phyloP scores from a whole-genome alignment of 2,888 invertebrate genomes.

The Unio pictorum region DNA sequence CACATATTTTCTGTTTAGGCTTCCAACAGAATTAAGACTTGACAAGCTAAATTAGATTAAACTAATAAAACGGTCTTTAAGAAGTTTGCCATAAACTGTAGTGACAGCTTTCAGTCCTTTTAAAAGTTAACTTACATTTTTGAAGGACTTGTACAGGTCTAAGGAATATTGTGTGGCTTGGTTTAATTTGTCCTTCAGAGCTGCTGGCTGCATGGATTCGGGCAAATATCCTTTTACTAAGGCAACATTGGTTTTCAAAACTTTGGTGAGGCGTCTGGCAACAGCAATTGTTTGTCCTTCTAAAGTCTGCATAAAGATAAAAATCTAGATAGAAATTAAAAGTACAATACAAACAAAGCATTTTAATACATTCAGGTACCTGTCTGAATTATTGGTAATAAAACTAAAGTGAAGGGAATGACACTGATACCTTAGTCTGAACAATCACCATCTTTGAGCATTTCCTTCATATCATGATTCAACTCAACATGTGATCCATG shows the following conservation, averaged over 20 bases:
- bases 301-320: constrained; percentile 37
- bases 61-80: not conserved
- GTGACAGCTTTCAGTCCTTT: not conserved
- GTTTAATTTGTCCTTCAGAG: constrained; percentile 38
- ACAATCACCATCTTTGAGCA: too few relatives aligned
- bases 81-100: not conserved
- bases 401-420: too few relatives aligned
- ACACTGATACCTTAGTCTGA: too few relatives aligned
- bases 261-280: constrained; percentile 53
- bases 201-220: constrained; percentile 36
- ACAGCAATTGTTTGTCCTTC: constrained; percentile 55
- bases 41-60: too few relatives aligned
- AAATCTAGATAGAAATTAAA: too few relatives aligned
- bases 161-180: constrained; percentile 45
- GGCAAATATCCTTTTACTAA: constrained; percentile 41
- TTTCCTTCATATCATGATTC: too few relatives aligned
- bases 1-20: too few relatives aligned
- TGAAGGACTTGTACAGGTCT: constrained; percentile 48
- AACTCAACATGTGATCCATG: too few relatives aligned
- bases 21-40: too few relatives aligned
- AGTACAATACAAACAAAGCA: too few relatives aligned
- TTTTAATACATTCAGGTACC: too few relatives aligned
- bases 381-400: too few relatives aligned
- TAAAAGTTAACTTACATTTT: constrained; percentile 29
- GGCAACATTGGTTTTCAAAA: constrained; percentile 40